Percentiles rank a stretch among this genome's conserved stretches.
Conservation (phyloP, 2,888 invertebrate genomes). For the Rhaphigaster nebulosa region DNA sequence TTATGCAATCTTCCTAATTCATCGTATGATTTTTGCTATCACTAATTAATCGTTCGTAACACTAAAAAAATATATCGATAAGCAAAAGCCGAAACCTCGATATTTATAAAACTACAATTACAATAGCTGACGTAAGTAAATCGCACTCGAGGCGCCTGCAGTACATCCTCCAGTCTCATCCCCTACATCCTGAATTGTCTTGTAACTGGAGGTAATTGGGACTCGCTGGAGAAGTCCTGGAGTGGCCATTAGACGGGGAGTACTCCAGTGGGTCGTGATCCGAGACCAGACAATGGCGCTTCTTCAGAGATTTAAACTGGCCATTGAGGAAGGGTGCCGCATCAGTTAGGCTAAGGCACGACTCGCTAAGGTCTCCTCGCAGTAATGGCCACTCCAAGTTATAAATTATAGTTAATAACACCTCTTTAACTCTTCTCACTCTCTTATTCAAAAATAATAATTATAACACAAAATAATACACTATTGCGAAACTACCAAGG, state of each 20-base stretch:
- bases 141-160: background rate
- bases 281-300: background rate
- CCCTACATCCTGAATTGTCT: constrained; percentile 13
- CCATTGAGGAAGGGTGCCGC: background rate
- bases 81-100: too few species aligned
- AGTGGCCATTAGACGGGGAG: background rate
- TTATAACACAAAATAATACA: background rate
- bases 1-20: too few species aligned
- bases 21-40: too few species aligned
- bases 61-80: too few species aligned
- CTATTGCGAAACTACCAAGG: background rate
- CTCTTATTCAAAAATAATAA: background rate
- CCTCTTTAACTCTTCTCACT: background rate
- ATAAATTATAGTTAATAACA: background rate
- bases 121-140: too few species aligned
- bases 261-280: background rate
- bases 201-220: background rate
- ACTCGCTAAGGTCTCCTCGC: background rate
- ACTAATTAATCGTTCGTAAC: too few species aligned
- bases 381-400: background rate
- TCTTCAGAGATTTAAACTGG: background rate
- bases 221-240: background rate
- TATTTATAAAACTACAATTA: too few species aligned
- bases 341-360: background rate
- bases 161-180: background rate